These are phyloP conservation scores for Gorsachius magnificus DNA, from an alignment of 2,797 vertebrate genomes.

Conservation along the genomic window DNA sequence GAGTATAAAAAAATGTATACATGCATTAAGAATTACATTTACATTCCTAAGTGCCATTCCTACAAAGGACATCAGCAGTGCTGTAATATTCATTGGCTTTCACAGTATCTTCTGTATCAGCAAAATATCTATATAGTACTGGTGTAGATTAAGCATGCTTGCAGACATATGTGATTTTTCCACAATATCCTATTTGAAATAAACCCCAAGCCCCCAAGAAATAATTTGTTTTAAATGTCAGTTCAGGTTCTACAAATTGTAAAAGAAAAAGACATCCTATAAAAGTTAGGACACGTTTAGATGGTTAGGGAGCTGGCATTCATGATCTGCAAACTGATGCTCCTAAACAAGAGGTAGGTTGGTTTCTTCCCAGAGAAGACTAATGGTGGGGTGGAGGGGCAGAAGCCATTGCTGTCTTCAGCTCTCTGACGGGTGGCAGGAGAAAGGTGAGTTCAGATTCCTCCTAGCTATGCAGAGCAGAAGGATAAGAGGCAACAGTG, in stretches of 20 bases:
- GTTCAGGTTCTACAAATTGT: neutral
- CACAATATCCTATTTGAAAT: conserved; percentile 74
- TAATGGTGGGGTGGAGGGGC: neutral
- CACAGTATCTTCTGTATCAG: conserved; percentile 80
- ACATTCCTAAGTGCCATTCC: conserved; percentile 81
- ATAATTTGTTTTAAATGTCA: neutral
- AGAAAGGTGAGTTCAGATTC: neutral
- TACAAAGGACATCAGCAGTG: conserved; percentile 83
- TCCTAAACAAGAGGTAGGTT: neutral
- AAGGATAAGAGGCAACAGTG: neutral
- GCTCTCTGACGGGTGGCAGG: neutral
- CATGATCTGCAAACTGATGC: neutral
- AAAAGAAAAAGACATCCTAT: neutral
- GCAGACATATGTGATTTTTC: conserved; percentile 84
- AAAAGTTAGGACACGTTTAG: neutral
- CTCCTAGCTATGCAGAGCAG: neutral
- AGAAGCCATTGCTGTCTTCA: neutral
- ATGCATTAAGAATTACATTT: conserved; percentile 51
- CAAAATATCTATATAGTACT: conserved; percentile 89
- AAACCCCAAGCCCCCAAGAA: neutral
- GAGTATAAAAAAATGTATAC: neutral
- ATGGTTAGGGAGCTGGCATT: neutral
- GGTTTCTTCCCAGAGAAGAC: neutral
- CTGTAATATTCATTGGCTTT: conserved; percentile 87
- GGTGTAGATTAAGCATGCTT: conserved; percentile 87